Evolutionary conservation across 1,140 invertebrate species (phyloP), one percentile per base, ranked within the genome.

Genomic region (Latrodectus geometricus): DNA sequence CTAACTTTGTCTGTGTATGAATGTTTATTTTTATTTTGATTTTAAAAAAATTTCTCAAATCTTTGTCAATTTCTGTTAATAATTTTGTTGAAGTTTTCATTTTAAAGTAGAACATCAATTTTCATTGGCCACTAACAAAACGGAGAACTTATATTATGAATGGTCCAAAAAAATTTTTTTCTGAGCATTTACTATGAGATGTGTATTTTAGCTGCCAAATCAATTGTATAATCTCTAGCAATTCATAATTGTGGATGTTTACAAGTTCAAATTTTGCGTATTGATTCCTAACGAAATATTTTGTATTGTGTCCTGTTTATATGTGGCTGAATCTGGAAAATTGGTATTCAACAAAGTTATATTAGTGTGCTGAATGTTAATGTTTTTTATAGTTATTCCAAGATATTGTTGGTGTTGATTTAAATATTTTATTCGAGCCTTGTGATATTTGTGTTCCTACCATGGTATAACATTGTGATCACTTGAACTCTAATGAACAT

Each of bases 401-500:
- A 14, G 23, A 61, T 23, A 21, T 35, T 56, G 52, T 77, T 77
- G 76, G 23, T 79, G 76, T 48, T 79, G 15, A 61, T 75, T 72
- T 83, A 14, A 65, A 65, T 21, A 54, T 48, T 69, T 72, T 81
- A 72, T 72, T 72, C 49, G 21, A 81, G 68, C 49, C 69, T 56
- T 84, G 81, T 84, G 81, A 84, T 84, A 84, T 76, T 84, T 84
- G 49, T 65, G 81, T 84, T 84, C 72, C 81, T 84, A 84, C 56
- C 54, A 61, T 68, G 73, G 54, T 75, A 52, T 61, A 66, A 73
- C 14, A 69, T 54, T 54, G 20, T 81, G 68, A 81, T 81, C 66
- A 77, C 75, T 66, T 50, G 76, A 78, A 78, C 61, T 78, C 35
- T 61, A 35, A 49, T 73, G 68, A 70, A 82, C 79, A 82, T 82